These are phyloP conservation scores for Suricata suricatta DNA, from an alignment of 2,113 vertebrate genomes.

Conservation along the genomic window DNA sequence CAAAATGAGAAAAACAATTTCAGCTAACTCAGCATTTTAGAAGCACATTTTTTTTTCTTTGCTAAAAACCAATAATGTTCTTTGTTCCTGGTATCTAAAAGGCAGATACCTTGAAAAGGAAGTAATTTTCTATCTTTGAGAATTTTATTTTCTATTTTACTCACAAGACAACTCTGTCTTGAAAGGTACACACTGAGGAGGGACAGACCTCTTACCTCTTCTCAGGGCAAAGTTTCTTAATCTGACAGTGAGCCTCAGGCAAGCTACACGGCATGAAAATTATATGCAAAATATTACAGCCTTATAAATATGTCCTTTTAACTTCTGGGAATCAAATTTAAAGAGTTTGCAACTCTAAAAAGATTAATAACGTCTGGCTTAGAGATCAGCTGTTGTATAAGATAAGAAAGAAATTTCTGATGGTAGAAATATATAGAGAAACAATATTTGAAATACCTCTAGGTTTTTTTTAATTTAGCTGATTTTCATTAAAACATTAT, in stretches of 20 bases:
- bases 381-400: neutral
- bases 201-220: neutral
- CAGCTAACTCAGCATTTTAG: neutral
- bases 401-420: neutral
- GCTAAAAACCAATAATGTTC: neutral
- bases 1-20: neutral
- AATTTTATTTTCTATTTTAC: neutral
- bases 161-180: neutral
- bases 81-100: neutral
- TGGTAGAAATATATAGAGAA: neutral
- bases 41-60: neutral
- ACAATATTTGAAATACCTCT: neutral
- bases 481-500: neutral
- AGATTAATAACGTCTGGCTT: neutral
- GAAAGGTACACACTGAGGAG: neutral
- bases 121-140: neutral
- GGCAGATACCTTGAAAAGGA: neutral
- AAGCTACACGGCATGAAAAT: neutral
- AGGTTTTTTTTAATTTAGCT: neutral
- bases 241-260: neutral
- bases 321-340: neutral
- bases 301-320: neutral
- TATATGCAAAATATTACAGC: neutral
- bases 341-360: neutral
- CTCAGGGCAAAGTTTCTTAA: neutral